Conservation (phyloP, 2,888 invertebrate species). For the Pyrochroa serraticornis region DNA sequence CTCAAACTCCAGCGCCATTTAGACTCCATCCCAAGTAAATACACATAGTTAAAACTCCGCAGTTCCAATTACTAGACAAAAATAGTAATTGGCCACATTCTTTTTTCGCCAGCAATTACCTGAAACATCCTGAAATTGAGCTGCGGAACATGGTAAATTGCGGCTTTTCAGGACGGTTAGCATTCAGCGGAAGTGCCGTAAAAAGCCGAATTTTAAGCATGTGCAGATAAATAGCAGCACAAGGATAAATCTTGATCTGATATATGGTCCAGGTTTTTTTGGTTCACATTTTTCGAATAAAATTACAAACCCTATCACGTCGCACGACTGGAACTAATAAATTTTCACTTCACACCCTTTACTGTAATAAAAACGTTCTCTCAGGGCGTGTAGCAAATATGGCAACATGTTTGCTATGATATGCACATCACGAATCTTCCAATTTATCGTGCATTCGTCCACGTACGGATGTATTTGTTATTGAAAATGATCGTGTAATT, state of each 20-base stretch:
- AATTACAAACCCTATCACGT: constrained; percentile 51
- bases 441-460: constrained; percentile 33
- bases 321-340: constrained; percentile 50
- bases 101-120: too few species aligned
- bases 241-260: constrained; percentile 39
- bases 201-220: constrained; percentile 7
- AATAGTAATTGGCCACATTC: too few species aligned
- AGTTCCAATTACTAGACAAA: too few species aligned
- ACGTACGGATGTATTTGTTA: not conserved
- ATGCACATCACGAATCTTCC: constrained; percentile 41
- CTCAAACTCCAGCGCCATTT: too few species aligned
- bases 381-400: constrained; percentile 42
- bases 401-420: constrained; percentile 37
- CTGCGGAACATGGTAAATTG: not conserved
- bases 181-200: constrained; percentile 7
- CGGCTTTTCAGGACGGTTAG: constrained; percentile 8
- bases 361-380: constrained; percentile 51
- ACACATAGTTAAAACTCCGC: too few species aligned
- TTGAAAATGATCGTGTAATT: too few species aligned
- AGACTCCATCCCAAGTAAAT: too few species aligned
- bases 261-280: constrained; percentile 35
- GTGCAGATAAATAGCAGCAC: constrained; percentile 13
- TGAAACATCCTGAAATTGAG: too few species aligned
- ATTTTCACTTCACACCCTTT: constrained; percentile 52
- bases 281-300: constrained; percentile 39